Conservation (phyloP, 2,888 invertebrate species). For the Unio delphinus region DNA sequence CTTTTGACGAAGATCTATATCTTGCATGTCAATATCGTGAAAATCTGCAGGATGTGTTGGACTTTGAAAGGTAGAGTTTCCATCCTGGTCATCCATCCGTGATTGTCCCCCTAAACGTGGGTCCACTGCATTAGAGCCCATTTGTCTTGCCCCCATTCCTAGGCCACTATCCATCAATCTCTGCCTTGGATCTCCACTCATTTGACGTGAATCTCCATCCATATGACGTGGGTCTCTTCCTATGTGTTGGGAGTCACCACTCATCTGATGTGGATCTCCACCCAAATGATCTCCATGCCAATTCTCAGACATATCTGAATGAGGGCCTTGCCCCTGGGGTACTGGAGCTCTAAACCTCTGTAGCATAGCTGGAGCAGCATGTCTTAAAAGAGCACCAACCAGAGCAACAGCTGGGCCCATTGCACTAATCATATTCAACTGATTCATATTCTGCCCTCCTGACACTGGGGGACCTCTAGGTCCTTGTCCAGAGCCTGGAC, state of each 20-base stretch:
- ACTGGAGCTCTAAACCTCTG: conserved; percentile 25
- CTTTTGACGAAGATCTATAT: not conserved
- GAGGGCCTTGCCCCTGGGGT: conserved; percentile 17
- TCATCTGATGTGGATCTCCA: too few species aligned
- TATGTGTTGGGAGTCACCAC: too few species aligned
- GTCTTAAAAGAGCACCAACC: conserved; percentile 42
- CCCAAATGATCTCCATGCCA: not conserved
- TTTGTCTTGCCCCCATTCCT: too few species aligned
- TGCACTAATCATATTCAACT: conserved; percentile 4
- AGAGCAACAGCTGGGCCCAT: conserved; percentile 39
- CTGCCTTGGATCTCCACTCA: too few species aligned
- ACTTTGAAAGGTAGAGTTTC: too few species aligned
- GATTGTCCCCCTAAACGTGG: too few species aligned
- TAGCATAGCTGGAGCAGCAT: conserved; percentile 37
- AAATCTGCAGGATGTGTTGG: not conserved
- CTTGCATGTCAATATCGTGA: conserved; percentile 4
- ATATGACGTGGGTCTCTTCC: too few species aligned
- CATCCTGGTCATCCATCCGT: too few species aligned
- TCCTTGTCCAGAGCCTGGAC: conserved; percentile 14
- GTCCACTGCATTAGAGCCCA: too few species aligned
- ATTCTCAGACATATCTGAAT: conserved; percentile 8
- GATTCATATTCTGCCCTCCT: conserved; percentile 24
- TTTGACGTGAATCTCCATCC: too few species aligned
- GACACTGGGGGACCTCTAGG: conserved; percentile 30
- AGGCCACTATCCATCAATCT: too few species aligned